These are phyloP conservation scores for Trachemys scripta DNA, from an alignment of 2,113 vertebrate species.

Conservation along the genomic window DNA sequence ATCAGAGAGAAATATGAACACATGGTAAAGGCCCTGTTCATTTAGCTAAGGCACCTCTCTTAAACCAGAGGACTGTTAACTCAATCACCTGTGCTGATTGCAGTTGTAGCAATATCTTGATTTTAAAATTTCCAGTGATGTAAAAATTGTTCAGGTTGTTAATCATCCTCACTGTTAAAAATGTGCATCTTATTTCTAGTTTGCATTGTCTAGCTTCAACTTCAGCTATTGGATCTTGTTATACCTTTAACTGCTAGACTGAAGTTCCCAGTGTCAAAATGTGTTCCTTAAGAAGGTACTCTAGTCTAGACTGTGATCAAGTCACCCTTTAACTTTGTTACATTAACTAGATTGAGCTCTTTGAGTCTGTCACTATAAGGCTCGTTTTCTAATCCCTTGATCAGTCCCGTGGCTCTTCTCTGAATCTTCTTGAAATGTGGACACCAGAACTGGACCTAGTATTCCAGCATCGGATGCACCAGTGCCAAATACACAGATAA, in stretches of 20 bases:
- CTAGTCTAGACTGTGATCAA: not conserved
- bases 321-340: not conserved
- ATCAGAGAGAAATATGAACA: not conserved
- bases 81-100: not conserved
- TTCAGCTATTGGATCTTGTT: not conserved
- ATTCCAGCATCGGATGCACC: not conserved
- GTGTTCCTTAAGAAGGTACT: not conserved
- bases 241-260: not conserved
- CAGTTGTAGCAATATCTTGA: not conserved
- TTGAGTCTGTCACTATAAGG: not conserved
- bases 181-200: not conserved
- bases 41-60: not conserved
- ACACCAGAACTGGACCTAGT: not conserved
- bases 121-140: not conserved
- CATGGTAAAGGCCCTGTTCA: not conserved
- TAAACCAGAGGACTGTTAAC: not conserved
- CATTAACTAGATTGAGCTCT: not conserved
- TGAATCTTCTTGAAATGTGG: not conserved
- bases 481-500: not conserved
- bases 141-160: not conserved
- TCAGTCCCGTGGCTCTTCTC: not conserved
- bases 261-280: not conserved
- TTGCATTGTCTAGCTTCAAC: not conserved
- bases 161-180: not conserved
- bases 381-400: not conserved